Percentiles rank a stretch among this genome's conserved stretches.
Conservation (phyloP, 2,797 vertebrate genomes). For the Chromis chromis region DNA sequence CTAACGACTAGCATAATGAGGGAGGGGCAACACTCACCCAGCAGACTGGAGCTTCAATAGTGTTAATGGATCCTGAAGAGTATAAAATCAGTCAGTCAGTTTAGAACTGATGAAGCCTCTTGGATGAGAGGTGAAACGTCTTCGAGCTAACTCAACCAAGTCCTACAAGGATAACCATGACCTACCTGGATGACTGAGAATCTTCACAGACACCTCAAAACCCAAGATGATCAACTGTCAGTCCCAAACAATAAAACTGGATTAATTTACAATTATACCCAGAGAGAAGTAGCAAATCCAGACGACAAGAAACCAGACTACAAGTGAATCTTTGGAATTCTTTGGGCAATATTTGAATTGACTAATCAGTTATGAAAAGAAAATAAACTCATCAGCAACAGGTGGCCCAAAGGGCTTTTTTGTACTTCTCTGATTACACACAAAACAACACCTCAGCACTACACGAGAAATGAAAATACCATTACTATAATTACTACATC, state of each 20-base stretch:
- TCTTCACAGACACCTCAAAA: no score
- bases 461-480: constrained; percentile 1
- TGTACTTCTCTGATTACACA: neutral
- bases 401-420: no score
- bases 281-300: constrained; percentile 1
- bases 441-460: neutral
- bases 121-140: no score
- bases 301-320: neutral
- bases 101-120: no score
- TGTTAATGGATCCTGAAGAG: no score
- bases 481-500: constrained; percentile 12
- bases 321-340: neutral
- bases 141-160: no score
- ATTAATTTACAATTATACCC: neutral
- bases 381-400: constrained; percentile 5
- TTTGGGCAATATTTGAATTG: neutral
- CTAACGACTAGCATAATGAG: no score
- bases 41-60: no score
- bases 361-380: neutral
- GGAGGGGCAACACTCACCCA: no score
- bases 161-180: no score
- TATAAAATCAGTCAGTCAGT: no score
- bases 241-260: neutral
- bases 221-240: neutral
- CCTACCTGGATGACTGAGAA: no score